A percentile compares a stretch with the other conserved stretches of the same genome.
These are phyloP conservation scores for Wiebesia pumilae DNA, from an alignment of 1,140 invertebrate genomes.

Conservation along the genomic window DNA sequence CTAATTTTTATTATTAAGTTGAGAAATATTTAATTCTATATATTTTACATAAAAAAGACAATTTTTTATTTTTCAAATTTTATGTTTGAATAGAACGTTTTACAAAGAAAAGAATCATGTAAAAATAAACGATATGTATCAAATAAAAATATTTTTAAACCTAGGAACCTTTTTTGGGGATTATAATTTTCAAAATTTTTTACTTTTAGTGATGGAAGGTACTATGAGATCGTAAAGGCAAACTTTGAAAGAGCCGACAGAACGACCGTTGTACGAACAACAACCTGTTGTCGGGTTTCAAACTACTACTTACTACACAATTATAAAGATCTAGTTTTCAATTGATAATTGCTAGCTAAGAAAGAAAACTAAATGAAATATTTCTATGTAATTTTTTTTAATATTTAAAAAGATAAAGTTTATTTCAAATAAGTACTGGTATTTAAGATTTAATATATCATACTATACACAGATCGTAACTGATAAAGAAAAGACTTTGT, in stretches of 20 bases:
- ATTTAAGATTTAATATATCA: not conserved
- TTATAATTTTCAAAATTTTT: not conserved
- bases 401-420: not conserved
- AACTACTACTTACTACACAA: conserved; percentile 93
- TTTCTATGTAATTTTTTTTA: conserved; percentile 38
- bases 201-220: conserved; percentile 94
- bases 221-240: conserved; percentile 99
- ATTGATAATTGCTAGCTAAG: conserved; percentile 75
- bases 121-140: not conserved
- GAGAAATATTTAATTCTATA: too few species aligned
- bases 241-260: conserved; percentile 99
- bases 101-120: too few species aligned
- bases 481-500: too few species aligned
- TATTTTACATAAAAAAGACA: too few species aligned
- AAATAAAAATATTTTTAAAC: not conserved
- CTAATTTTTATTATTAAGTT: too few species aligned
- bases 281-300: conserved; percentile 93
- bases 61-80: too few species aligned
- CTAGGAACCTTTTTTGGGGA: too few species aligned
- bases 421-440: not conserved
- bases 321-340: conserved; percentile 96
- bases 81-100: too few species aligned
- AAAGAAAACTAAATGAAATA: conserved; percentile 13
- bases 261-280: conserved; percentile 95
- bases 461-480: too few species aligned